Evolutionary conservation across 2,113 vertebrate species (phyloP).

Genomic region (Toxostoma redivivum): DNA sequence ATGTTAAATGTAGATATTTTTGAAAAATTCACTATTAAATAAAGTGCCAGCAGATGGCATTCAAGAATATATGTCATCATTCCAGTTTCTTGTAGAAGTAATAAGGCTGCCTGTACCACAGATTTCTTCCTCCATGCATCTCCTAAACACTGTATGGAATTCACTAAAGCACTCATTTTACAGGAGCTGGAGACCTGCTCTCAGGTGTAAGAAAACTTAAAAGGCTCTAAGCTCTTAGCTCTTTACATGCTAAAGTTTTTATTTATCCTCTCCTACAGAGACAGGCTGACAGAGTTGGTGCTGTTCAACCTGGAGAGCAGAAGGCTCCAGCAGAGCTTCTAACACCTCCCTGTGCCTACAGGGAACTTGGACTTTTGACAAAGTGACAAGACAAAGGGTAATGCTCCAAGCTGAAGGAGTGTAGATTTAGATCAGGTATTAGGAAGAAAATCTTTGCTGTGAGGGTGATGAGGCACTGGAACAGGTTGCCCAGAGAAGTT

Average conservation of each 20-base stretch:
- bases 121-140: not conserved
- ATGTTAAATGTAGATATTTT: not conserved
- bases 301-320: not conserved
- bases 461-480: not conserved
- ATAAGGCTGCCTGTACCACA: not conserved
- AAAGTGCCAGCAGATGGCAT: conserved; percentile 44
- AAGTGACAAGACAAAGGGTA: not conserved
- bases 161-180: not conserved
- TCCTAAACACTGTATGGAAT: not conserved
- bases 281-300: not conserved
- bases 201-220: not conserved
- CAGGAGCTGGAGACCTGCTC: not conserved
- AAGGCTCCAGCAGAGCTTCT: not conserved
- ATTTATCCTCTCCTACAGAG: not conserved
- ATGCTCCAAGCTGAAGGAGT: not conserved
- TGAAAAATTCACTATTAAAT: not conserved
- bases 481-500: not conserved
- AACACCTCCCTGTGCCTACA: not conserved
- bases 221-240: not conserved
- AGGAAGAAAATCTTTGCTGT: not conserved
- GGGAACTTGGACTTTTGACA: not conserved
- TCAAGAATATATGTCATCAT: conserved; percentile 21
- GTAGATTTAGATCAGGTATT: not conserved
- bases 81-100: not conserved
- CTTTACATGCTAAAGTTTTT: not conserved